Evolutionary conservation across 1,140 invertebrate genomes (phyloP), one percentile per base, ranked within the genome.

Genomic region (Macrobrachium rosenbergii): DNA sequence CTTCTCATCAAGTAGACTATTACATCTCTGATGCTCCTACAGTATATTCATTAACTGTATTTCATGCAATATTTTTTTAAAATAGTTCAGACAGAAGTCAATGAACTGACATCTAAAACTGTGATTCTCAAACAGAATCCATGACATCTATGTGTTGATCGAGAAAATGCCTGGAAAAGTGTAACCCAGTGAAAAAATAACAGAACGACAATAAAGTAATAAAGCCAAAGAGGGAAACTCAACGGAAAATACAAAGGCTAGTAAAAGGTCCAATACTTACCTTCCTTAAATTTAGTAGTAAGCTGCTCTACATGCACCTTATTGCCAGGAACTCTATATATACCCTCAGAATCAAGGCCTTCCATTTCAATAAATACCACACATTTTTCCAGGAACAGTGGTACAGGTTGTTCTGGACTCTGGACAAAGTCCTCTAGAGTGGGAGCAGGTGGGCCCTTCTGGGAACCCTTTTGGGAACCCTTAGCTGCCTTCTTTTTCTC

Each of bases 281-380:
- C 96, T 94, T 98, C 96, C 91, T 97, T 95, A 91, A 98, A 98
- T 91, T 96, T 96, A 89, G 95, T 95, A 91, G 98, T 97, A 6
- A 99, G 93, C 90, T 98, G 94, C 91, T 98, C 97, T 8, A 99
- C 98, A 91, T 99, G 98, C 43, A 97, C 96, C 90, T 97, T 93
- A 93, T 99, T 99, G 43, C 98, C 98, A 83, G 94, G 94, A 82
- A 99, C 98, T 89, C 98, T 93, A 91, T 99, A 99, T 79, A 99
- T 95, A 3, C 98, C 98, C 93, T 99, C 98, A 0, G 97, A 97
- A 90, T 97, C 96, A 19, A 99, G 93, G 0, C 98, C 97, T 92
- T 97, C 97, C 90, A 94, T 92, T 93, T 99, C 98, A 75, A 99
- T 98, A 92, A 97, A 99, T 89, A 94, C 94, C 0, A 99, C 95